Conservation (phyloP, 92 coral and sea anemone species). For the Epizoanthus illoricatus region DNA sequence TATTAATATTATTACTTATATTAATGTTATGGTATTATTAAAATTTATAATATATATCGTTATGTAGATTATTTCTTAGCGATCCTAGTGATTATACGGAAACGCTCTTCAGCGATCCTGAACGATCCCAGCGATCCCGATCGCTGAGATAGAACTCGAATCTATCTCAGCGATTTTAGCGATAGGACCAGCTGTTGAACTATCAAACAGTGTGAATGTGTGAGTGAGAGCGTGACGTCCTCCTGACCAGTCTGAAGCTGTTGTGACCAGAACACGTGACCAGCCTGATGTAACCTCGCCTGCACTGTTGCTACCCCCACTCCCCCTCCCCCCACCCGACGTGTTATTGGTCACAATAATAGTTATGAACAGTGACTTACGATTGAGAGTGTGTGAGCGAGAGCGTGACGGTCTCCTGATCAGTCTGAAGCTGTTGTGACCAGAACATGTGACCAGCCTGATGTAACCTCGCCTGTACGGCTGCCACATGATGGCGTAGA, state of each 20-base stretch:
- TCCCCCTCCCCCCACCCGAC: too few relatives aligned
- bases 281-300: slow-evolving; percentile 73
- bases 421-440: slow-evolving; percentile 14
- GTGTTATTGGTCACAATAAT: neutral
- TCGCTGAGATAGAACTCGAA: too few relatives aligned
- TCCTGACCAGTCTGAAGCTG: slow-evolving; percentile 26
- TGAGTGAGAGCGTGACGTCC: slow-evolving; percentile 42
- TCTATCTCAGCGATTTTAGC: too few relatives aligned
- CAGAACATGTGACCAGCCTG: slow-evolving; percentile 44
- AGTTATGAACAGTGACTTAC: slow-evolving; percentile 26
- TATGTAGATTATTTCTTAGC: too few relatives aligned
- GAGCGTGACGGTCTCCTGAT: slow-evolving; percentile 40
- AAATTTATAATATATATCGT: too few relatives aligned
- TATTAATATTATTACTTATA: too few relatives aligned
- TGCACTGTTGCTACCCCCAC: slow-evolving; percentile 91
- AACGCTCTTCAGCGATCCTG: too few relatives aligned
- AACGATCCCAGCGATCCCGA: too few relatives aligned
- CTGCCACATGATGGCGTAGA: slow-evolving; percentile 84
- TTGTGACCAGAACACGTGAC: slow-evolving; percentile 31
- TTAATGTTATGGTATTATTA: too few relatives aligned
- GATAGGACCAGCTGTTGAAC: too few relatives aligned
- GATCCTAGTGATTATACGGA: too few relatives aligned
- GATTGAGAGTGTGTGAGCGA: slow-evolving; percentile 49
- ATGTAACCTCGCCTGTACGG: slow-evolving; percentile 87
- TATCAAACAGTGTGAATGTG: too few relatives aligned